These are phyloP conservation scores for Ooceraea biroi DNA, from an alignment of 1,140 invertebrate genomes.

Conservation along the genomic window DNA sequence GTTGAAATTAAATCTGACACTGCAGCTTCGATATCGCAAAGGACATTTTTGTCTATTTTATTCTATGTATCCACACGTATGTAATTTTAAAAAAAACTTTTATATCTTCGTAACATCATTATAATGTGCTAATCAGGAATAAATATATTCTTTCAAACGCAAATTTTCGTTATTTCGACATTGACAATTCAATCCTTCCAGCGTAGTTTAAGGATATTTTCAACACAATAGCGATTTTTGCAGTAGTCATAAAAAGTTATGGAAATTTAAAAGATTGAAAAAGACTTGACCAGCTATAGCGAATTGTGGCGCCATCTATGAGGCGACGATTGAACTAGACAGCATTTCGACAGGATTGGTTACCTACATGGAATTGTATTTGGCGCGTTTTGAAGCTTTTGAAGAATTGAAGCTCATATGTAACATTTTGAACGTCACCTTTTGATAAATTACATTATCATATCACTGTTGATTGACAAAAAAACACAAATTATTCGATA, in stretches of 20 bases:
- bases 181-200: no score
- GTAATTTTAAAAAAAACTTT: not conserved
- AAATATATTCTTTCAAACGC: not conserved
- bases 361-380: no score
- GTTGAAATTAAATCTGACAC: conserved; percentile 38
- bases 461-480: no score
- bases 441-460: no score
- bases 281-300: not conserved
- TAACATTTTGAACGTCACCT: no score
- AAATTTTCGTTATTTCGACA: not conserved
- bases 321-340: not conserved
- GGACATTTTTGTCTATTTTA: not conserved
- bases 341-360: conserved; percentile 6
- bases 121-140: no score
- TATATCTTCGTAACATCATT: not conserved
- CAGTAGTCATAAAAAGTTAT: no score
- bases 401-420: no score
- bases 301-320: conserved; percentile 23
- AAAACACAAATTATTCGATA: not conserved
- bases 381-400: no score
- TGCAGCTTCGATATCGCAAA: not conserved
- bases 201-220: no score
- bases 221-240: no score
- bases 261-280: no score
- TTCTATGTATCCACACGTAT: not conserved